Base-by-base conservation (phyloP, 2,797 vertebrate species). In the Salarias fasciatus region DNA sequence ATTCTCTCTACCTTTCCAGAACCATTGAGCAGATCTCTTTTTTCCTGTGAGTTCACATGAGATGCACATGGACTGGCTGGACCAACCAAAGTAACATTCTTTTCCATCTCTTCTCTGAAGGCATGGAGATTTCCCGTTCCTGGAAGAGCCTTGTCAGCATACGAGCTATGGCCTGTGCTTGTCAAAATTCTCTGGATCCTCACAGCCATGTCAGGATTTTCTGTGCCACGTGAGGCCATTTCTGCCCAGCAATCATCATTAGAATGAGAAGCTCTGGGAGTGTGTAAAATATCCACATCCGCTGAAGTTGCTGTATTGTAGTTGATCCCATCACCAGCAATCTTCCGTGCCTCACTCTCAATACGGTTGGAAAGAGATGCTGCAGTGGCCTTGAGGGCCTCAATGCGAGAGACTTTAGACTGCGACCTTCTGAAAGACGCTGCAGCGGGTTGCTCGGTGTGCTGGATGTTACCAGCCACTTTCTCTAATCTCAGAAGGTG, bases 331-430 rank as follows among this genome's bases (percentile, higher is more conserved):
- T 92, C 90, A 0, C 94, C 92, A 8, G 94, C 95, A 77, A 99
- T 87, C 66, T 93, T 98, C 47, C 94, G 93, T 6, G 97, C 96
- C 86, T 99, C 96, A 1, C 76, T 96, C 89, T 97, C 97, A 73
- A 99, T 95, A 33, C 96, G 95, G 63, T 84, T 95, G 45, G 96
- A 98, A 50, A 99, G 92, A 13, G 95, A 97, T 33, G 93, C 93
- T 12, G 98, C 98, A n/a, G 94, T 97, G 57, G 96, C 95, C 85
- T 97, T 99, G 67, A 99, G 80, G 55, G 95, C 95, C 78, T 98
- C 95, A 45, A 99, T 95, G 3, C 95, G 94, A 69, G 94, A 94
- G 69, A 94, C 78, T 88, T 94, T 97, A 82, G 72, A 63, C 59
- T 79, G 92, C 40, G 68, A 52, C 77, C 85, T 93, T 71, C 85